phyloP scores from a whole-genome alignment of 2,797 vertebrate species.

The Aythya fuligula region DNA sequence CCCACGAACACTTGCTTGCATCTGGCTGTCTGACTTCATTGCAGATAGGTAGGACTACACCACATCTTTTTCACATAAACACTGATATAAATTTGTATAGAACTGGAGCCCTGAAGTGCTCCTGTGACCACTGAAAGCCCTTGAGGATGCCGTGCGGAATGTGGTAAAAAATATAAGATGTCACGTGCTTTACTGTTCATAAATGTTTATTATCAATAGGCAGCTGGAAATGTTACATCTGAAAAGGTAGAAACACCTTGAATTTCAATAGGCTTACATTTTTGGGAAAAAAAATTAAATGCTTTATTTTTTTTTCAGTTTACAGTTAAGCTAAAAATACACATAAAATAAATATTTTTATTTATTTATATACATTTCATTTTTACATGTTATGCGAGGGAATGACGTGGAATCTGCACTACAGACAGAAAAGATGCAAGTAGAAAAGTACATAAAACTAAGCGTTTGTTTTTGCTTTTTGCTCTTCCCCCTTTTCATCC shows the following conservation, averaged over 20 bases:
- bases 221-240: constrained; percentile 78
- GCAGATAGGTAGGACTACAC: background rate
- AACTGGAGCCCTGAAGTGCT: background rate
- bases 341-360: constrained; percentile 79
- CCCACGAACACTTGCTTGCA: rapidly evolving
- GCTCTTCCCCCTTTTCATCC: background rate
- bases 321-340: constrained; percentile 81
- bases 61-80: background rate
- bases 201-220: constrained; percentile 79
- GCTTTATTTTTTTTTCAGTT: constrained; percentile 73
- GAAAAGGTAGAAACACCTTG: constrained; percentile 79
- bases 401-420: constrained; percentile 56
- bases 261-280: constrained; percentile 75
- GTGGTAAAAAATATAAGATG: background rate
- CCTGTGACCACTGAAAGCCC: background rate
- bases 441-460: constrained; percentile 72
- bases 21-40: background rate
- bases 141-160: background rate
- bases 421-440: constrained; percentile 43
- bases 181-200: constrained; percentile 52
- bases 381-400: constrained; percentile 51
- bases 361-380: constrained; percentile 75
- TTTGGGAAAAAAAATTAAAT: constrained; percentile 60
- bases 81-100: rapidly evolving
- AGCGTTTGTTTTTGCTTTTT: constrained; percentile 62